phyloP scores from a whole-genome alignment of 2,797 vertebrate genomes.

The Ptychobarbus kaznakovi region DNA sequence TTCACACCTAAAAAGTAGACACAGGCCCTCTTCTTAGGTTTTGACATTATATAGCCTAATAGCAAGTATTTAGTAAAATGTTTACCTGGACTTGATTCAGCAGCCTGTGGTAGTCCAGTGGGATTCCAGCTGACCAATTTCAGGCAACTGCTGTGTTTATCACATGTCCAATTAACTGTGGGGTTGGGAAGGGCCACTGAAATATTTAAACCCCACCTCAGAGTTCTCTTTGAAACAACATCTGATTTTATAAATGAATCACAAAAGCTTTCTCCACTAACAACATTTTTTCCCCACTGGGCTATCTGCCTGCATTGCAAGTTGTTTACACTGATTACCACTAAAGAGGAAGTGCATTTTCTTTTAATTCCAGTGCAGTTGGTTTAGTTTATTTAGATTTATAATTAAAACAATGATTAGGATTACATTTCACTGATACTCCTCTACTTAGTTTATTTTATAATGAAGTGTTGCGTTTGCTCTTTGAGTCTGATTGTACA shows the following conservation, averaged over 20 bases:
- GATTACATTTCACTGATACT: neutral
- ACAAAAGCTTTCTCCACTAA: neutral
- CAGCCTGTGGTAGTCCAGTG: constrained; percentile 42
- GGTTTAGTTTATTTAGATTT: neutral
- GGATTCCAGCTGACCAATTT: constrained; percentile 30
- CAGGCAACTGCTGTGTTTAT: constrained; percentile 47
- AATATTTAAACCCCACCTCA: constrained; percentile 26
- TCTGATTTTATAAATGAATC: neutral
- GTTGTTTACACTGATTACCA: neutral
- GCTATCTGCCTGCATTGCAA: neutral
- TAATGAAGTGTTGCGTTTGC: neutral
- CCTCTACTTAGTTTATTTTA: neutral
- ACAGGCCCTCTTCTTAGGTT: neutral
- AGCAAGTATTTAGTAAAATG: neutral
- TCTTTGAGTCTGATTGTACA: neutral
- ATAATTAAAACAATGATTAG: neutral
- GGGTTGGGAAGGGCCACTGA: constrained; percentile 29
- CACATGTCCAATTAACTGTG: constrained; percentile 59
- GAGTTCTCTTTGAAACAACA: constrained; percentile 22
- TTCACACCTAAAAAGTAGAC: neutral
- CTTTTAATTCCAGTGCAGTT: neutral
- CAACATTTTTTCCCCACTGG: neutral
- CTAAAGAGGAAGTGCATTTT: neutral
- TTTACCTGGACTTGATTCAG: constrained; percentile 47
- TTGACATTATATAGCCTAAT: neutral